Conservation (phyloP, 2,888 invertebrate species). For the Nemotelus pantherinus region DNA sequence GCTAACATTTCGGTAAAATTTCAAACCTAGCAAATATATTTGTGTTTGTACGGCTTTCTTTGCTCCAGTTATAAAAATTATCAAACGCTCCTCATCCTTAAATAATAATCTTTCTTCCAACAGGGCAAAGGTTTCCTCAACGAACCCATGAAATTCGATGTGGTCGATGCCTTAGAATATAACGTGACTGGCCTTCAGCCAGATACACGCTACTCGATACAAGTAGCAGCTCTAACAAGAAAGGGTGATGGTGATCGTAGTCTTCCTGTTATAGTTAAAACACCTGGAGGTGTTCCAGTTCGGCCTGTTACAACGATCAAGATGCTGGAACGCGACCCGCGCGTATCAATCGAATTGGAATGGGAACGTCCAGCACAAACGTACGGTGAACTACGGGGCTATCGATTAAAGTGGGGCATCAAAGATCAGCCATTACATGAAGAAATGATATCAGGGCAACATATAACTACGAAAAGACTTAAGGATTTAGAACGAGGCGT, state of each 20-base stretch:
- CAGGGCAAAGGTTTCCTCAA: slow-evolving; percentile 76
- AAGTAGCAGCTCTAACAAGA: slow-evolving; percentile 94
- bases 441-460: slow-evolving; percentile 75
- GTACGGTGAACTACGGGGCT: slow-evolving; percentile 88
- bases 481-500: slow-evolving; percentile 89
- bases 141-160: slow-evolving; percentile 87
- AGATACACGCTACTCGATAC: slow-evolving; percentile 92
- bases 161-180: slow-evolving; percentile 82
- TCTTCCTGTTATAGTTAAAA: slow-evolving; percentile 83
- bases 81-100: no score
- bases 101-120: slow-evolving; percentile 21
- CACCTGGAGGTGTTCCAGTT: slow-evolving; percentile 93
- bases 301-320: slow-evolving; percentile 83
- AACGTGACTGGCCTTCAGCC: slow-evolving; percentile 92
- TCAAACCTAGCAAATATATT: no score
- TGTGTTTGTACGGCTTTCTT: no score
- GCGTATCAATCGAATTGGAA: slow-evolving; percentile 88
- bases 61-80: no score
- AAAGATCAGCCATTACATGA: slow-evolving; percentile 82
- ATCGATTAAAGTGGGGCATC: slow-evolving; percentile 86
- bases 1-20: no score
- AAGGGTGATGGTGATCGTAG: slow-evolving; percentile 97
- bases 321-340: slow-evolving; percentile 86
- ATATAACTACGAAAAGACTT: slow-evolving; percentile 76
- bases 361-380: slow-evolving; percentile 92